These are phyloP conservation scores for Chamaetylas fuelleborni DNA, from an alignment of 2,113 vertebrate species.

Conservation along the genomic window DNA sequence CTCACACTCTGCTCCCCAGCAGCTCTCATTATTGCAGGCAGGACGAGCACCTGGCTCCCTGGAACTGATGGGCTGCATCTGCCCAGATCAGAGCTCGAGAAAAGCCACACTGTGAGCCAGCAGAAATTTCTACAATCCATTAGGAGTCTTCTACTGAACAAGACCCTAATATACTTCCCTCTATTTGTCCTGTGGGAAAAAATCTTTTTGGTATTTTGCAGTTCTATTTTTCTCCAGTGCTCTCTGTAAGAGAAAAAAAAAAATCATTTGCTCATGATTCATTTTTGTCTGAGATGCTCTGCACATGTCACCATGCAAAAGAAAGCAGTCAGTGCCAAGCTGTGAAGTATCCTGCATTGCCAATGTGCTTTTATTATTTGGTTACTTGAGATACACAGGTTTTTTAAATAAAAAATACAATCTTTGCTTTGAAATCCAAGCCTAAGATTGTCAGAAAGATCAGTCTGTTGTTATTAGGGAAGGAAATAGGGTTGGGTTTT, in stretches of 20 bases:
- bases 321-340: not conserved
- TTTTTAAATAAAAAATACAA: not conserved
- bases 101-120: not conserved
- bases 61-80: not conserved
- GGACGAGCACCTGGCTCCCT: not conserved
- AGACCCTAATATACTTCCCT: not conserved
- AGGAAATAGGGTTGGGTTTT: not conserved
- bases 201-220: not conserved
- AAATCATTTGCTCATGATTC: slow-evolving; percentile 7
- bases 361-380: not conserved
- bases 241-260: not conserved
- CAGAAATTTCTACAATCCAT: not conserved
- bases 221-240: not conserved
- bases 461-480: not conserved
- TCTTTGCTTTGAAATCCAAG: not conserved
- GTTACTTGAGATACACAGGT: not conserved
- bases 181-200: not conserved
- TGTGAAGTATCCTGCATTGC: not conserved
- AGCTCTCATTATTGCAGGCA: not conserved
- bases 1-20: not conserved
- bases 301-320: not conserved
- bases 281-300: slow-evolving; percentile 38
- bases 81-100: not conserved
- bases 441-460: not conserved
- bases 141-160: not conserved